Evolutionary conservation across 92 coral and sea anemone genomes (phyloP).

Genomic region (Pocillopora grandis): DNA sequence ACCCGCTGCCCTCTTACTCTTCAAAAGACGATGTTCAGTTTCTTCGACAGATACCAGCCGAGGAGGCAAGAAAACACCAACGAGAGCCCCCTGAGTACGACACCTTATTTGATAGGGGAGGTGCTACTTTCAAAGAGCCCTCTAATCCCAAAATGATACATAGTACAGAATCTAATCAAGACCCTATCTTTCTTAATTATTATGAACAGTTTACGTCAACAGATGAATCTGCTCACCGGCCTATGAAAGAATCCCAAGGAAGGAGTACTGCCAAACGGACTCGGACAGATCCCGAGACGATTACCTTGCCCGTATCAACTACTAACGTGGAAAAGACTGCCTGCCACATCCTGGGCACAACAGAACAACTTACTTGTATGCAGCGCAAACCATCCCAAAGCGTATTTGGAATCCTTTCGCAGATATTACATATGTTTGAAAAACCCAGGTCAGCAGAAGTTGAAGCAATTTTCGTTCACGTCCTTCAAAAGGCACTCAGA

Average conservation of each 20-base stretch:
- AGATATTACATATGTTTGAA: slow-evolving; percentile 21
- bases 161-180: neutral
- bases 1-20: too few species aligned
- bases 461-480: slow-evolving; percentile 22
- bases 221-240: neutral
- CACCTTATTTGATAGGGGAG: neutral
- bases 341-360: neutral
- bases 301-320: neutral
- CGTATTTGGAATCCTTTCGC: slow-evolving; percentile 23
- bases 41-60: neutral
- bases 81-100: neutral
- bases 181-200: neutral
- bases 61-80: neutral
- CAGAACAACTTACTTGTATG: neutral
- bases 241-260: neutral
- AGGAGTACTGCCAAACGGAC: neutral
- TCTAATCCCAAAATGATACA: neutral
- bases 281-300: neutral
- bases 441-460: neutral
- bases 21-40: neutral
- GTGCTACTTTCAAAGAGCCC: too few species aligned
- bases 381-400: neutral
- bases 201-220: neutral
- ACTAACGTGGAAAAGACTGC: neutral
- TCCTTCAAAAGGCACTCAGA: slow-evolving; percentile 15